Base-by-base conservation (phyloP, 2,113 vertebrate genomes). In the Peromyscus polionotus region DNA sequence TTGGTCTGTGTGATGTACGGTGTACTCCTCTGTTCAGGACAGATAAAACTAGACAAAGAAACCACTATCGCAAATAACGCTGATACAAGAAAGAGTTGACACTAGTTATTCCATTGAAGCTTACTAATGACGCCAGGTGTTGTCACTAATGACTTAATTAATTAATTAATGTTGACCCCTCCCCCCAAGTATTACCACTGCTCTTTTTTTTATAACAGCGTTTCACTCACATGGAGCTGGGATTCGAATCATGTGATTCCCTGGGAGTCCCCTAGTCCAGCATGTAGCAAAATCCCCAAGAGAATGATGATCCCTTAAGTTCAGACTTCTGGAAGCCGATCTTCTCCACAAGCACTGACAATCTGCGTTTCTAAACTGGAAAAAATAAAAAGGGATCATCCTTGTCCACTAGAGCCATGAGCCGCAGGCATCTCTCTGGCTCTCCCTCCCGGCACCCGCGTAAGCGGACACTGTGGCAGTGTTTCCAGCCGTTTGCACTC, bases 61-160 rank as follows among this genome's bases (percentile, higher is more conserved):
- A n/a, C 17, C 39, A 8, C 10, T 48, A 89, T 42, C 42, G 70
- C n/a, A 22, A 42, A 24, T 4, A 61, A 51, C 31, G 14, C 9
- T 17, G 72, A 2, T 31, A 16, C 10, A 39, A 24, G 31, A 10
- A 28, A 88, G 6, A n/a, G 16, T 33, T 48, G 33, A 1, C n/a
- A 17, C 48, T 10, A 20, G 28, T 67, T 42, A 9, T 16, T 26
- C 61, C 17, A 13, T 1, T 12, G 72, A 54, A 2, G 24, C 42
- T 57, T n/a, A 28, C 16, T 2, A 77, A 67, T 59, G 84, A 7
- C 3, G 4, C 6, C 7, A 59, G 48, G 13, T 42, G 84, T 48
- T 86, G 61, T 48, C 84, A 86, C 84, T 86, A 65, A 31, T 31
- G 83, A 65, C 9, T 85, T 85, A 85, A 65, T 84, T 63, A 63